A percentile compares a stretch with the other conserved stretches of the same genome.
These are phyloP conservation scores for Meiosimyza platycephala DNA, from an alignment of 2,888 invertebrate species.

Conservation along the genomic window DNA sequence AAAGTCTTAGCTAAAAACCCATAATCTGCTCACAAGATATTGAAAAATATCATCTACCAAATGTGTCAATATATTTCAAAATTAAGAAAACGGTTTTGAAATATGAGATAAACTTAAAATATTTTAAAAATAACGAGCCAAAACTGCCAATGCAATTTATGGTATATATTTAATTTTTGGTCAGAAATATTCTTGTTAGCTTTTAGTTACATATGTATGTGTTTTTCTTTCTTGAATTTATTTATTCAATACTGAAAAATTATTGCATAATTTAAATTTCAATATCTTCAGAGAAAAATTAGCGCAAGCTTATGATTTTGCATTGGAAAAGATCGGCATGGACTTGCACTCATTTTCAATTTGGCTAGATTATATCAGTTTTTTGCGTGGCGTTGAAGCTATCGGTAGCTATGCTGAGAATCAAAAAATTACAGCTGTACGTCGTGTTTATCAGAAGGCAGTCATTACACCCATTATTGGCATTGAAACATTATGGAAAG, in stretches of 20 bases:
- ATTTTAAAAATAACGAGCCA: no score
- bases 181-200: no score
- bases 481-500: slow-evolving; percentile 96
- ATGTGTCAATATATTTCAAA: no score
- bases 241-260: slow-evolving; percentile 4
- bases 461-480: slow-evolving; percentile 97
- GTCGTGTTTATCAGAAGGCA: slow-evolving; percentile 96
- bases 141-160: no score
- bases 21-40: no score
- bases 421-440: slow-evolving; percentile 97
- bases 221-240: neutral
- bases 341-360: slow-evolving; percentile 97
- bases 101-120: no score
- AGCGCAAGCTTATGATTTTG: slow-evolving; percentile 99
- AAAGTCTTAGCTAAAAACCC: no score
- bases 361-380: slow-evolving; percentile 98
- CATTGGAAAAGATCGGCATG: slow-evolving; percentile 98
- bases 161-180: no score
- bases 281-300: slow-evolving; percentile 88
- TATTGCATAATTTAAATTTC: neutral
- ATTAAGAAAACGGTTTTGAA: no score
- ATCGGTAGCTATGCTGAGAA: slow-evolving; percentile 99
- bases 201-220: no score
- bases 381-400: slow-evolving; percentile 95
- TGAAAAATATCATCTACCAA: no score